These are phyloP conservation scores for Lithophane leautieri DNA, from an alignment of 2,888 invertebrate species.

Conservation along the genomic window DNA sequence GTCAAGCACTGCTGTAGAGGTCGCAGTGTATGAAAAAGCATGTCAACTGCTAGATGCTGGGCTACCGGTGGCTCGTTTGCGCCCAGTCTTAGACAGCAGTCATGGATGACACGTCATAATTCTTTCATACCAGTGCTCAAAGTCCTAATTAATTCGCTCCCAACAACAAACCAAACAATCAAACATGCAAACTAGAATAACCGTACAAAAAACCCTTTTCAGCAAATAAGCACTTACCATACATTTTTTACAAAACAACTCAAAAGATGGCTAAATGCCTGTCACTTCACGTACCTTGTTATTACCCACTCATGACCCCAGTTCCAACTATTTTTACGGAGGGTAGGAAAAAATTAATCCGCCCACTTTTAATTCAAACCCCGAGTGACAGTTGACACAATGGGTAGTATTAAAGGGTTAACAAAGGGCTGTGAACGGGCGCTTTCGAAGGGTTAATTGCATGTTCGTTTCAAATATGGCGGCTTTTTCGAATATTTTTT, in stretches of 20 bases:
- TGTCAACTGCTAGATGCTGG: too few relatives aligned
- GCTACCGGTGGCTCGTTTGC: too few relatives aligned
- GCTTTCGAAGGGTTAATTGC: constrained; percentile 87
- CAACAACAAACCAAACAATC: constrained; percentile 34
- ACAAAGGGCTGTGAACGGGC: constrained; percentile 85
- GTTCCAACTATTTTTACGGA: constrained; percentile 72
- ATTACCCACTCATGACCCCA: constrained; percentile 85
- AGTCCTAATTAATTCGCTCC: constrained; percentile 21
- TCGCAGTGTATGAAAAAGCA: too few relatives aligned
- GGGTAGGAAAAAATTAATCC: constrained; percentile 78
- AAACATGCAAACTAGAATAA: constrained; percentile 45
- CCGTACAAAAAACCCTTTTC: constrained; percentile 42
- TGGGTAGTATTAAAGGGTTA: constrained; percentile 85
- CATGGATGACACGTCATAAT: background rate
- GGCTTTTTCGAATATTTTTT: constrained; percentile 61
- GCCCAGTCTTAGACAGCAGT: too few relatives aligned
- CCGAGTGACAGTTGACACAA: constrained; percentile 89
- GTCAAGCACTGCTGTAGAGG: too few relatives aligned
- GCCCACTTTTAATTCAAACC: constrained; percentile 87
- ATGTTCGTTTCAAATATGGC: constrained; percentile 79
- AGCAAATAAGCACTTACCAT: constrained; percentile 50
- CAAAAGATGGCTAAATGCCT: constrained; percentile 80
- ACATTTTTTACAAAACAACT: constrained; percentile 55
- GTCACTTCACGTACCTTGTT: constrained; percentile 81
- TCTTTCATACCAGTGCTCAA: background rate